Conservation (phyloP, 2,797 vertebrate genomes). For the Gymnothorax reevesii region DNA sequence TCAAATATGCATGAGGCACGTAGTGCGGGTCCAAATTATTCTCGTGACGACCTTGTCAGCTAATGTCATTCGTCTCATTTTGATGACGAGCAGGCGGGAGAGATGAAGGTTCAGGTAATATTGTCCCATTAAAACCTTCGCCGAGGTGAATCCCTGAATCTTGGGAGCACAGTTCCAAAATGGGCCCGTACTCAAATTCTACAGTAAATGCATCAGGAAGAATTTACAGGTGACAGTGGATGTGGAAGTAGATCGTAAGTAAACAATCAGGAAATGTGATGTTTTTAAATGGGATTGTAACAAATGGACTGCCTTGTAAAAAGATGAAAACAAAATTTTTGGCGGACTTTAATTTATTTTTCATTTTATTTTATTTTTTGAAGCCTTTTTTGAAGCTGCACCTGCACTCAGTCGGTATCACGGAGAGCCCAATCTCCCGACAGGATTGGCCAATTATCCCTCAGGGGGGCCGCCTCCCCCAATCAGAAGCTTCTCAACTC, state of each 20-base stretch:
- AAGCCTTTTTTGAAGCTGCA: not conserved
- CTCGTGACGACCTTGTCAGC: constrained; percentile 6
- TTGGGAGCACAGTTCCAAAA: not conserved
- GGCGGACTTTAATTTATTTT: too few relatives aligned
- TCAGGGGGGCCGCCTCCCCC: not conserved
- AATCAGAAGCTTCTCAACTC: not conserved
- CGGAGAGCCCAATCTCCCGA: not conserved
- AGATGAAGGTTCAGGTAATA: not conserved
- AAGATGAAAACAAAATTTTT: not conserved
- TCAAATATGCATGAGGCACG: constrained; percentile 50
- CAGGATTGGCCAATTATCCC: not conserved
- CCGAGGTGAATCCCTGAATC: not conserved
- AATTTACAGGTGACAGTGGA: not conserved
- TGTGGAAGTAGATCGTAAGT: not conserved
- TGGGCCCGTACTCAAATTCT: too few relatives aligned
- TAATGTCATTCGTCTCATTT: constrained; percentile 7
- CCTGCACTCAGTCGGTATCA: not conserved
- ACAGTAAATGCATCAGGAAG: not conserved
- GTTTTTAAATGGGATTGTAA: not conserved
- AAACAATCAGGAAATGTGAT: not conserved
- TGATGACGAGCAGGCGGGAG: not conserved
- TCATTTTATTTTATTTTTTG: too few relatives aligned
- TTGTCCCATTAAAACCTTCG: not conserved
- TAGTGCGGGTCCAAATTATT: constrained; percentile 45
- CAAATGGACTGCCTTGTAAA: not conserved